Evolutionary conservation across 2,113 vertebrate species (phyloP).

Genomic region (Falcunculus frontatus): DNA sequence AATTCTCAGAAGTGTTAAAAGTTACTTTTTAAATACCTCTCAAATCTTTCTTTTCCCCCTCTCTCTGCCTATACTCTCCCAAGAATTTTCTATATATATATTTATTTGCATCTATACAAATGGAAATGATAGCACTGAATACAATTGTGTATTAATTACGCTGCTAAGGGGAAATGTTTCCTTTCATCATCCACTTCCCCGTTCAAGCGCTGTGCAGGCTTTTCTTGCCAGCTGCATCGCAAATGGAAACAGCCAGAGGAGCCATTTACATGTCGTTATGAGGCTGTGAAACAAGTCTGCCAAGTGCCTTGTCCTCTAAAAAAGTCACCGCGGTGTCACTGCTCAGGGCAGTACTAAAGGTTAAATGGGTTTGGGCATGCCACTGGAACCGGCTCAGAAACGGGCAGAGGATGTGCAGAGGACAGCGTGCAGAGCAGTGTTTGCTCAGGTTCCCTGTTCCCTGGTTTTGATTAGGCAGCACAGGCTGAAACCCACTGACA

Average conservation of each 20-base stretch:
- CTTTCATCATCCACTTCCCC: not conserved
- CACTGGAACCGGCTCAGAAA: fast-evolving
- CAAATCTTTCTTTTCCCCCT: not conserved
- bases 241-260: not conserved
- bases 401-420: fast-evolving
- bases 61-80: not conserved
- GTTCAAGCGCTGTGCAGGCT: not conserved
- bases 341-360: not conserved
- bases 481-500: not conserved
- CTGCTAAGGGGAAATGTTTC: not conserved
- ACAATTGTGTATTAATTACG: not conserved
- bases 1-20: not conserved
- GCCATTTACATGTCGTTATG: fast-evolving
- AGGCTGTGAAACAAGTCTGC: not conserved
- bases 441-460: not conserved
- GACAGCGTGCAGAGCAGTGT: fast-evolving
- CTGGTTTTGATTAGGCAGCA: not conserved
- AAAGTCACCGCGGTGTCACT: fast-evolving
- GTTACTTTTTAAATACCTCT: not conserved
- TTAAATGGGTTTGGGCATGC: not conserved
- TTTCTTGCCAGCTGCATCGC: not conserved
- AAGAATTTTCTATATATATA: not conserved
- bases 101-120: not conserved
- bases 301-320: not conserved
- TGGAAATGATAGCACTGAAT: not conserved